Base-by-base conservation (phyloP, 2,113 vertebrate genomes). In the Megalops atlanticus region DNA sequence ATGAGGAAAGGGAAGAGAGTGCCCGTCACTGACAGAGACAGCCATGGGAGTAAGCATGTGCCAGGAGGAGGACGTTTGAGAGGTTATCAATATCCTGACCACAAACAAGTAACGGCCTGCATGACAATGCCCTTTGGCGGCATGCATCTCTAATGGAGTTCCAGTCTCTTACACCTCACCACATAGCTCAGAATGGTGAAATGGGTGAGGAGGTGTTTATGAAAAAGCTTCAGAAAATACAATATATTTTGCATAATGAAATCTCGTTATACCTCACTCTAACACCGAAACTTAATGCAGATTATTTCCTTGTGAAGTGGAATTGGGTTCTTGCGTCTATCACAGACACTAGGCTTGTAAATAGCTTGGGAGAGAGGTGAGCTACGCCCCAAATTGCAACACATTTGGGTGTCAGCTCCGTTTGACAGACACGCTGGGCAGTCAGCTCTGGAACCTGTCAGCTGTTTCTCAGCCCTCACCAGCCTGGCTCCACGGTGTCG, bases 401-500 rank as follows among this genome's bases (percentile, higher is more conserved):
- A 45, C 6, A 45, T 45, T 45, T 45, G 43, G 43, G 1, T 45
- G 7, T 14, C 14, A 10, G 43, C 43, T 45, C 7, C 21, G 49
- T 52, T 52, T 4, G 11, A 52, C 16, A 52, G 49, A 18, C 21
- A 58, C 21, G 52, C 24, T 58, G 18, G 7, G 43, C n/a, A n/a
- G n/a, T n/a, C n/a, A 18, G 52, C 8, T 18, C 18, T n/a, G 24
- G 52, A 58, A n/a, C 0, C 21, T 1, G n/a, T 24, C 24, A n/a
- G 52, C 21, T n/a, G 3, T n/a, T n/a, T 58, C 8, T 58, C 18
- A 24, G 52, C 16, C 21, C 52, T 24, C 24, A 58, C n/a, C 21
- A 58, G 47, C 47, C 80, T n/a, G n/a, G 78, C 78, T 82, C 78
- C 82, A 41, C 12, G 15, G 31, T 75, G 78, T 79, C 79, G 39